These are phyloP conservation scores for Gari tellinella DNA, from an alignment of 2,888 invertebrate genomes.

Conservation along the genomic window DNA sequence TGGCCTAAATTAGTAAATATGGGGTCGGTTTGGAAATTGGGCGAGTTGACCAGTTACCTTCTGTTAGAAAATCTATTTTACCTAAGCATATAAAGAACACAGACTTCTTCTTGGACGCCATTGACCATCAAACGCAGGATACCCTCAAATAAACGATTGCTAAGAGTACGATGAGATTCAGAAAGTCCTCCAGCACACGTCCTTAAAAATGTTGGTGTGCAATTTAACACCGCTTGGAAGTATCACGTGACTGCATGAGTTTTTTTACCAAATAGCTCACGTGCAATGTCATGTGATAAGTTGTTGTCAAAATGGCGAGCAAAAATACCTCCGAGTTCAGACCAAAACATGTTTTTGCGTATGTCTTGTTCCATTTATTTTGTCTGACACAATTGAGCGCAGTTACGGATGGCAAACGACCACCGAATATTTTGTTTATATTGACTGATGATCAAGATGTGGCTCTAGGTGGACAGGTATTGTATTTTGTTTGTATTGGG, in stretches of 20 bases:
- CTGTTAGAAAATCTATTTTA: too few relatives aligned
- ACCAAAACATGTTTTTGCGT: neutral
- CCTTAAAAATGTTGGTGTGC: too few relatives aligned
- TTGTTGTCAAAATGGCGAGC: slow-evolving; percentile 9
- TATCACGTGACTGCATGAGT: too few relatives aligned
- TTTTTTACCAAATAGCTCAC: slow-evolving; percentile 8
- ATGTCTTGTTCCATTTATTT: neutral
- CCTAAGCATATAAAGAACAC: slow-evolving; percentile 81
- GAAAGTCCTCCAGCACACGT: too few relatives aligned
- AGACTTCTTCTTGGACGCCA: slow-evolving; percentile 72
- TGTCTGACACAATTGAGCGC: neutral
- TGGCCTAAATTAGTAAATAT: too few relatives aligned
- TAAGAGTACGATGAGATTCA: too few relatives aligned
- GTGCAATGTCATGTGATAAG: slow-evolving; percentile 27
- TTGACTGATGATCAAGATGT: slow-evolving; percentile 99
- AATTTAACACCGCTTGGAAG: too few relatives aligned
- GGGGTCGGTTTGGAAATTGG: too few relatives aligned
- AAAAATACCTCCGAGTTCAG: neutral
- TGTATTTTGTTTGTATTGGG: too few relatives aligned
- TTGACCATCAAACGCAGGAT: neutral
- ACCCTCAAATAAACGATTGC: too few relatives aligned
- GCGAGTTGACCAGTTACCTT: too few relatives aligned
- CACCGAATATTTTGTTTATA: slow-evolving; percentile 97
- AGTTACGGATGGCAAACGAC: neutral
- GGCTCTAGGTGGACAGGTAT: slow-evolving; percentile 89